Percentiles rank a stretch among this genome's conserved stretches.
Conservation (phyloP, 2,888 invertebrate species). For the Volucella inanis region DNA sequence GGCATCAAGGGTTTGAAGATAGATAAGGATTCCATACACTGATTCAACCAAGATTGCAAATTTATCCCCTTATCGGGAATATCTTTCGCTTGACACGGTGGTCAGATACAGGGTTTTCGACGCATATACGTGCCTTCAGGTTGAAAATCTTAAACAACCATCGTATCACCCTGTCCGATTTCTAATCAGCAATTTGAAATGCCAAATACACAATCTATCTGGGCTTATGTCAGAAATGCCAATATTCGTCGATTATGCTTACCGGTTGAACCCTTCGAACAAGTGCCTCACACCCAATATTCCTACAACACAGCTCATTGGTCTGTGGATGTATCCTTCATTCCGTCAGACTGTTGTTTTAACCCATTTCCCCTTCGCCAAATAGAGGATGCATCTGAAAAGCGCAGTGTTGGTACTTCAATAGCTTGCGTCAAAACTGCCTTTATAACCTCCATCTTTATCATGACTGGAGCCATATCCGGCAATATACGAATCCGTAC, state of each 20-base stretch:
- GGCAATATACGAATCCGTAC: slow-evolving; percentile 30
- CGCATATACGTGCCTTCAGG: not conserved
- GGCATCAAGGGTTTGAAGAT: too few species aligned
- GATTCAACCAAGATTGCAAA: too few species aligned
- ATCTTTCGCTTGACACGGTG: too few species aligned
- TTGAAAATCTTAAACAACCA: slow-evolving; percentile 74
- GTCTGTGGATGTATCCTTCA: slow-evolving; percentile 22
- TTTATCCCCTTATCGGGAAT: too few species aligned
- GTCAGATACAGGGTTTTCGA: too few species aligned
- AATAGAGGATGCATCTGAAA: slow-evolving; percentile 39
- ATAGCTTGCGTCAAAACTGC: slow-evolving; percentile 67
- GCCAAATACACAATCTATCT: slow-evolving; percentile 64
- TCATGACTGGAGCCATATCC: slow-evolving; percentile 61
- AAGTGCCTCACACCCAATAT: slow-evolving; percentile 27
- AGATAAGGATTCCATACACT: too few species aligned
- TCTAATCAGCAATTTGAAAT: slow-evolving; percentile 70
- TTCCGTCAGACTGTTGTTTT: slow-evolving; percentile 39
- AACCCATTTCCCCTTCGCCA: not conserved
- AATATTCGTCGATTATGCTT: slow-evolving; percentile 71
- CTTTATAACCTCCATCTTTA: slow-evolving; percentile 74
- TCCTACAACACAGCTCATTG: slow-evolving; percentile 26
- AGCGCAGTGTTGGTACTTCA: slow-evolving; percentile 39
- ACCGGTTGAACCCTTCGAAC: slow-evolving; percentile 63
- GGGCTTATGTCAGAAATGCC: slow-evolving; percentile 74
- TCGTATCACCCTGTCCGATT: slow-evolving; percentile 56